A percentile compares a stretch with the other conserved stretches of the same genome.
Evolutionary conservation across 2,113 vertebrate genomes (phyloP).

Genomic region (Coturnix japonica): DNA sequence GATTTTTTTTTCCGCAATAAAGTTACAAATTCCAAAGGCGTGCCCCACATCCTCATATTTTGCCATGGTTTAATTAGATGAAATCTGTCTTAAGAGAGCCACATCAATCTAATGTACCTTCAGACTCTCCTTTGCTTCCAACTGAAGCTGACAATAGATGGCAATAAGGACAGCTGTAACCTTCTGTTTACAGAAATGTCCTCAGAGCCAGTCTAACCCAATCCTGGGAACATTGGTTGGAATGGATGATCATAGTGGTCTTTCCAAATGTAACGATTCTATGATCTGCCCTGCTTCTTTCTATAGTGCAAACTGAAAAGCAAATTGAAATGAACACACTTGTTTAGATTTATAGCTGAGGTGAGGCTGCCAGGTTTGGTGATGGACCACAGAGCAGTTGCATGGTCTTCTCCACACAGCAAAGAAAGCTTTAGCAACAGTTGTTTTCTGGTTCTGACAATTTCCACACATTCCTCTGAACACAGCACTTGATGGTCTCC

Average conservation of each 20-base stretch:
- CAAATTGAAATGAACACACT: not conserved
- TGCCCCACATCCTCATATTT: not conserved
- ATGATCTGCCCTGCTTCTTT: slow-evolving; percentile 1
- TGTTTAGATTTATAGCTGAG: not conserved
- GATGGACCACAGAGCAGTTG: not conserved
- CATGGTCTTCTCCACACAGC: not conserved
- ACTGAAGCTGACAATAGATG: not conserved
- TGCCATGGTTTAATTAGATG: not conserved
- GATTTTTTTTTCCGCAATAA: slow-evolving; percentile 70
- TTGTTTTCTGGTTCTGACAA: too few relatives aligned
- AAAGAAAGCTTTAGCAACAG: not conserved
- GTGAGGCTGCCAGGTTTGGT: not conserved
- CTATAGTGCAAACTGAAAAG: not conserved
- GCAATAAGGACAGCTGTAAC: not conserved
- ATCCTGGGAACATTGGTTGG: not conserved
- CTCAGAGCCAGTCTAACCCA: slow-evolving; percentile 18
- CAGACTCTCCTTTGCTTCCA: not conserved
- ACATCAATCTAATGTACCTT: not conserved
- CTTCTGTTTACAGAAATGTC: not conserved
- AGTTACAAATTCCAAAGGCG: slow-evolving; percentile 50
- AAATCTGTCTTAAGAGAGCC: not conserved
- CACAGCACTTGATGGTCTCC: not conserved
- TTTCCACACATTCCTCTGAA: not conserved
- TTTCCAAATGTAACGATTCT: not conserved
- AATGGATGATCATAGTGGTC: too few relatives aligned